Evolutionary conservation across 2,888 invertebrate genomes (phyloP), one percentile per base, ranked within the genome.

Genomic region (Aporophyla nigra): DNA sequence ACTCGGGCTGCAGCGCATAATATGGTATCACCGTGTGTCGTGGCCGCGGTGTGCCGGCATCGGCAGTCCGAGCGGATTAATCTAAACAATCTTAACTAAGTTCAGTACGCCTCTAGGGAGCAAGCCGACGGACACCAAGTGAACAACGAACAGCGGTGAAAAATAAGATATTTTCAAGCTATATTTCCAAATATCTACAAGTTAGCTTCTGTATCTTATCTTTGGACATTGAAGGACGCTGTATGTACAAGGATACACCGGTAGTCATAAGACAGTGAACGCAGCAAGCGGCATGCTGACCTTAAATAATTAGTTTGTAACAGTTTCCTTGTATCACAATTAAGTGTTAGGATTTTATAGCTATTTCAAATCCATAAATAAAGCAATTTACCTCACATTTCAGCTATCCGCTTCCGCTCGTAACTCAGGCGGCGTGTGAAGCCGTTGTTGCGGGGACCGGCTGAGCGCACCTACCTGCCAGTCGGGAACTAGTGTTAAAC

Each of bases 51-150:
- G 71, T n/a, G 69, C 63, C n/a, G n/a, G 54, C 33, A 10, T 68
- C 72, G 51, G 75, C 49, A 56, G 51, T 61, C 82, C 76, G 70
- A 83, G 82, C 71, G 82, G 85, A 83, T 83, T 88, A 86, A 88
- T 88, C 89, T 88, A 83, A 87, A 87, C 87, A 88, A 88, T 90
- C 88, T 90, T 88, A 90, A 88, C 89, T 86, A 85, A 88, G 85
- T 90, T 85, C 78, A 66, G 65, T 61, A 54, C 53, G 43, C 63
- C 84, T 56, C 83, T 40, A 21, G 74, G 82, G 82, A 87, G 63
- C 76, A 53, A 27, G 58, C 43, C 27, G 33, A 24, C 14, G 21
- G 19, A 21, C 56, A 19, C 14, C n/a, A 69, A 78, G 78, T 21
- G 1, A 65, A 6, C 3, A 54, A 70, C 33, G 14, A 49, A 10